Conservation (phyloP, 2,888 invertebrate genomes). For the Tiliacea aurago region DNA sequence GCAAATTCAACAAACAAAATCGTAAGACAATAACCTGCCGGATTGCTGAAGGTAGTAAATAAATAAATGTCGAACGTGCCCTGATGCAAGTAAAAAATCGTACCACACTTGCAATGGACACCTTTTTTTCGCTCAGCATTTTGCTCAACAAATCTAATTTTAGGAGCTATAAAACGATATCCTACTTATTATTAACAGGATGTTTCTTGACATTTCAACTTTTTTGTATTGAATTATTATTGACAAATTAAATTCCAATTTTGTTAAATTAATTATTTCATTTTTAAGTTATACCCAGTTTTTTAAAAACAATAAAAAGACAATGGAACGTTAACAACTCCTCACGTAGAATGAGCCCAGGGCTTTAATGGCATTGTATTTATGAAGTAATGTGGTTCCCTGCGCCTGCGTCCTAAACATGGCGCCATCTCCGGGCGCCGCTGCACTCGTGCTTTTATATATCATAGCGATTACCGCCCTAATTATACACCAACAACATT, state of each 20-base stretch:
- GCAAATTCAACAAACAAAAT: constrained; percentile 75
- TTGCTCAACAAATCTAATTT: constrained; percentile 43
- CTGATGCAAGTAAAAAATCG: constrained; percentile 73
- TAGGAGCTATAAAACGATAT: constrained; percentile 15
- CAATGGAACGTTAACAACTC: constrained; percentile 29
- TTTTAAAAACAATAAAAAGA: constrained; percentile 10
- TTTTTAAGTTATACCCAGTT: too few species aligned
- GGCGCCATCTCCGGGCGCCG: constrained; percentile 65
- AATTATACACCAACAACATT: constrained; percentile 70
- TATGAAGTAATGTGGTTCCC: constrained; percentile 53
- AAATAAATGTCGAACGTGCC: constrained; percentile 61
- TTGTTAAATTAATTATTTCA: constrained; percentile 9
- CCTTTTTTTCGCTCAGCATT: constrained; percentile 45
- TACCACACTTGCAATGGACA: constrained; percentile 73
- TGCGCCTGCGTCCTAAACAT: constrained; percentile 46
- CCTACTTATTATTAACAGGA: constrained; percentile 11
- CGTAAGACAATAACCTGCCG: constrained; percentile 70
- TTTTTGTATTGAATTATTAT: constrained; percentile 6
- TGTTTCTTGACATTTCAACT: constrained; percentile 19
- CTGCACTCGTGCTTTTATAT: constrained; percentile 64
- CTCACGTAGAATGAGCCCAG: constrained; percentile 29
- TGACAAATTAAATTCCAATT: constrained; percentile 9
- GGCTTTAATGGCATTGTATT: constrained; percentile 55
- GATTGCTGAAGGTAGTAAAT: constrained; percentile 74
- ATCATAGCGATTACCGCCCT: constrained; percentile 69